Base-by-base conservation (phyloP, 2,888 invertebrate species). In the Eumerus sabulonum region DNA sequence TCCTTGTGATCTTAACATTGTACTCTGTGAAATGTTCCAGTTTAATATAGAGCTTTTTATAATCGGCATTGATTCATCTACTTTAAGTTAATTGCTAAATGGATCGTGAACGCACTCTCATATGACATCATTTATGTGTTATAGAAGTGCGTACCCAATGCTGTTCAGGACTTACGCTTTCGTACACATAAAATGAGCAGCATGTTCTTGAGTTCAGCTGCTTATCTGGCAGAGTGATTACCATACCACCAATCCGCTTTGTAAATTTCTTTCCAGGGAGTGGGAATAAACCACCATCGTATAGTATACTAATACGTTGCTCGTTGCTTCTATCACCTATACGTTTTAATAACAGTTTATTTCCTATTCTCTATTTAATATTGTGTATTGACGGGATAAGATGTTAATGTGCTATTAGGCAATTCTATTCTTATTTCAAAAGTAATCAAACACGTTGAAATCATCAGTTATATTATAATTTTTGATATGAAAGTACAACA, bases 51-150 rank as follows among this genome's bases (percentile, higher is more conserved):
- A 70, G 18, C 54, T 54, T 70, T 70, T 54, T 60, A 53, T 62
- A 70, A 70, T 70, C 70, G 53, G 60, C 54, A 51, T 60, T 40
- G 60, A 47, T 60, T 70, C 60, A 70, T 47, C 70, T 54, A 70
- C 60, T 70, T 70, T 70, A 53, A 53, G 47, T 70, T 70, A 70
- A 70, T 70, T 70, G 70, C 60, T 70, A 62, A 70, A 70, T 70
- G 70, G 70, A 70, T 70, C 70, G 70, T 70, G 54, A 70, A 70
- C 60, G 70, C 60, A 60, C 60, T 54, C 70, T 47, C 70, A 62
- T 60, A 60, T 70, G 70, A 70, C 60, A 70, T 70, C 70, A 70
- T 70, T 70, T 62, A 62, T 70, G 60, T 54, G 70, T 42, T 54
- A 70, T 53, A 62, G 60, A 70, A 70, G 47, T 70, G 54, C 70